phyloP scores from a whole-genome alignment of 2,797 vertebrate species.

The Florisuga fusca region DNA sequence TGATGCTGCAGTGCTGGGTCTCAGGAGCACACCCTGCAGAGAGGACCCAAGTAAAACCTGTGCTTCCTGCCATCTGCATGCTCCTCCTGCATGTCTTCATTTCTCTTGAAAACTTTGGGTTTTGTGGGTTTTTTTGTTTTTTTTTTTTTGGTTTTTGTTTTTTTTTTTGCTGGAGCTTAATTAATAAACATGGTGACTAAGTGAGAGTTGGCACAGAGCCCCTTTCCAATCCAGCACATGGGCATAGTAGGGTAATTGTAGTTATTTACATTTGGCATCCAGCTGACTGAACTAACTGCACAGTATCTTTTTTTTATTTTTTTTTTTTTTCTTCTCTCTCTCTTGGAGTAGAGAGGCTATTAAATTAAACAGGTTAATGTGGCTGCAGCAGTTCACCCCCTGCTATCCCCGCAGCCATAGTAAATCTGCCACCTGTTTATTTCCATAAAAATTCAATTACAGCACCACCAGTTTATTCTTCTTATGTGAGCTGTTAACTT shows the following conservation, averaged over 20 bases:
- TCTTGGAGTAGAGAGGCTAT: conserved; percentile 54
- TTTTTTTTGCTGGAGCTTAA: conserved; percentile 69
- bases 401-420: conserved; percentile 70
- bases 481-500: conserved; percentile 77
- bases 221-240: conserved; percentile 50
- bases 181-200: conserved; percentile 73
- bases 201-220: conserved; percentile 60
- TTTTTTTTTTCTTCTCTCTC: not conserved
- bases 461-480: conserved; percentile 75
- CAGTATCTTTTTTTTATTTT: not conserved
- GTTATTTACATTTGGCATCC: conserved; percentile 81
- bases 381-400: conserved; percentile 72
- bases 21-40: not conserved
- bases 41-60: not conserved
- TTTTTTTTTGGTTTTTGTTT: conserved; percentile 15
- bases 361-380: conserved; percentile 84
- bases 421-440: conserved; percentile 86
- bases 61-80: not conserved
- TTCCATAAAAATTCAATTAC: conserved; percentile 87
- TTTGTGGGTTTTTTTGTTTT: not conserved
- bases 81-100: not conserved
- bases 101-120: conserved; percentile 46
- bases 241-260: conserved; percentile 68
- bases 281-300: conserved; percentile 69
- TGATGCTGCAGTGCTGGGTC: not conserved